Base-by-base conservation (phyloP, 2,113 vertebrate species). In the Rousettus leschenaultii region DNA sequence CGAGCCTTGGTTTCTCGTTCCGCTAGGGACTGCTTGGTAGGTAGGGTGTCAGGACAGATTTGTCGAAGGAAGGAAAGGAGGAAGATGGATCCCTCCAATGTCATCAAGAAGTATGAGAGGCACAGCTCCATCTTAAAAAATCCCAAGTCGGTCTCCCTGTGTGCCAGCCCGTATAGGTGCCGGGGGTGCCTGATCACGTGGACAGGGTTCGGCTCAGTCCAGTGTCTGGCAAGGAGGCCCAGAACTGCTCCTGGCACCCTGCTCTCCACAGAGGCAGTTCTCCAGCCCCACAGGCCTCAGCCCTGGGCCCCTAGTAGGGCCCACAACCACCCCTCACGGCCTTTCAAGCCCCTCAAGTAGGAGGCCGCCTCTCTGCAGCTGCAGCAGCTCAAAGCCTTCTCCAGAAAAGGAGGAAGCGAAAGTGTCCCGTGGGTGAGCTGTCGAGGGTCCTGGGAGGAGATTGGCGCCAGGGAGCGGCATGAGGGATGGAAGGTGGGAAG, bases 321-420 rank as follows among this genome's bases (percentile, higher is more conserved):
- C 80, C 43, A 6, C 0, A 0, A 40, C 15, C 15, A 2, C 59
- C 61, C 33, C 70, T 38, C 13, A 0, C 1, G 71, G 33, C 57
- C 70, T 86, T 30, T 4, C 45, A 48, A 80, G 51, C 35, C 28
- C n/a, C 26, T 5, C 11, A 6, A 22, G 48, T 43, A 55, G 7
- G 51, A 84, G 11, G 30, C 61, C 8, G 53, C n/a, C 19, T 74
- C 13, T 86, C 74, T 63, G 59, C 40, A 51, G 65, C n/a, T 28
- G 33, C 22, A 26, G 68, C 30, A 57, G n/a, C 75, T 63, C 74
- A 38, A 22, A 19, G 51, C n/a, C 68, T 77, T 48, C 18, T 70
- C 15, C 30, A 61, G 38, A n/a, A 70, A 35, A 95, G 66, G 9
- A 95, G 95, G 95, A 97, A 96, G 65, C 73, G 71, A 94, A 77